These are phyloP conservation scores for Ptychoptera albimana DNA, from an alignment of 2,888 invertebrate species.

Conservation along the genomic window DNA sequence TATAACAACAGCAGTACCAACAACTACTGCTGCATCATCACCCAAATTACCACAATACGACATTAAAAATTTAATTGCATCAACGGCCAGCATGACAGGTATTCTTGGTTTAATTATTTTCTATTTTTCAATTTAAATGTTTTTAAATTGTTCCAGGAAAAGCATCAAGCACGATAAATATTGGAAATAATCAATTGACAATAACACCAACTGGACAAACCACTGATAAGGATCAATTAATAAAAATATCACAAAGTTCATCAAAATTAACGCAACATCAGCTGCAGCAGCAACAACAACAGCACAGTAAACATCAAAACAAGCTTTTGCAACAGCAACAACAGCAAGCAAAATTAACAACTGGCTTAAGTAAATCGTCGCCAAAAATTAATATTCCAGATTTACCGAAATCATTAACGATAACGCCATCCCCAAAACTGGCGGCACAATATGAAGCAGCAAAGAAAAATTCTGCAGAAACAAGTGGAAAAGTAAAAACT, in stretches of 20 bases:
- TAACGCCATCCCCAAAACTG: conserved; percentile 15
- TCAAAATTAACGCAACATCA: conserved; percentile 4
- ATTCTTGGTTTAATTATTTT: not conserved
- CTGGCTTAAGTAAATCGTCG: not conserved
- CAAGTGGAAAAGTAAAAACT: conserved; percentile 3
- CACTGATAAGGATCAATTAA: conserved; percentile 4
- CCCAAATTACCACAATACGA: conserved; percentile 15
- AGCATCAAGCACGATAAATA: conserved; percentile 15
- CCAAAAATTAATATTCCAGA: conserved; percentile 11
- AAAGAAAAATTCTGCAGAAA: not conserved
- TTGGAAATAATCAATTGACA: conserved; percentile 16
- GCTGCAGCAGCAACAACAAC: not conserved
- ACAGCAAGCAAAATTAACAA: not conserved
- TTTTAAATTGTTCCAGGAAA: not conserved
- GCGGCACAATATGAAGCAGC: not conserved
- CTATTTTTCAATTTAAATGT: no score
- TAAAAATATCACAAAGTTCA: conserved; percentile 8
- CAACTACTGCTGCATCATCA: conserved; percentile 5
- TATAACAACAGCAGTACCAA: conserved; percentile 12
- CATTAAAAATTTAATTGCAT: conserved; percentile 15
- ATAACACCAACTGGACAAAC: conserved; percentile 14
- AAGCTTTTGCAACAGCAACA: not conserved
- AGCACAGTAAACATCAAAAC: not conserved
- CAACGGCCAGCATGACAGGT: conserved; percentile 9
- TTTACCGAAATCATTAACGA: conserved; percentile 17